These are phyloP conservation scores for Apis dorsata DNA, from an alignment of 1,140 invertebrate genomes.

Conservation along the genomic window DNA sequence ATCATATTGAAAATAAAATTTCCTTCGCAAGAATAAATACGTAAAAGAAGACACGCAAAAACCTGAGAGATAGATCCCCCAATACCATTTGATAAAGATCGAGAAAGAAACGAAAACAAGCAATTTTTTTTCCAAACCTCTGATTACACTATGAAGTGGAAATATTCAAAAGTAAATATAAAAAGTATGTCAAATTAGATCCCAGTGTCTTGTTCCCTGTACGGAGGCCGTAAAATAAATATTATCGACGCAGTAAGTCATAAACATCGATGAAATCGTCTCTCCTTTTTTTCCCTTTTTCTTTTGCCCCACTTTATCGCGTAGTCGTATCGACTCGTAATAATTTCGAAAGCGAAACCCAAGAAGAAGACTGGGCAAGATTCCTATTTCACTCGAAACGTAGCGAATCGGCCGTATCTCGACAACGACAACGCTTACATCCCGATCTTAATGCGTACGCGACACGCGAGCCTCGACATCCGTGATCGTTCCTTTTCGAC, in stretches of 20 bases:
- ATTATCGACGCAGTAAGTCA: not conserved
- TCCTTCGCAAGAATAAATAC: too few species aligned
- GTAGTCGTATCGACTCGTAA: constrained; percentile 1
- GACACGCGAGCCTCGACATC: constrained; percentile 64
- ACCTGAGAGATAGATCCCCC: not conserved
- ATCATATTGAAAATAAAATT: too few species aligned
- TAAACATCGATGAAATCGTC: constrained; percentile 26
- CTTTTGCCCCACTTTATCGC: not conserved
- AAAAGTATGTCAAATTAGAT: too few species aligned
- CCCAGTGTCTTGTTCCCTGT: too few species aligned
- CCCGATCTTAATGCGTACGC: constrained; percentile 61
- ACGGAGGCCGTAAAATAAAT: too few species aligned
- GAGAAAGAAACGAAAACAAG: too few species aligned
- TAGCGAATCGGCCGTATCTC: constrained; percentile 54
- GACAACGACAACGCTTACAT: constrained; percentile 57
- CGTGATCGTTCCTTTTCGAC: constrained; percentile 51
- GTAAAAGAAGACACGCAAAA: too few species aligned
- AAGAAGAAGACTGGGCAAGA: constrained; percentile 15
- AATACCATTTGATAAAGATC: too few species aligned
- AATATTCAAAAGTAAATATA: too few species aligned
- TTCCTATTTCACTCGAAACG: constrained; percentile 65
- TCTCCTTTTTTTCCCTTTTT: not conserved
- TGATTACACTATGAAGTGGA: too few species aligned
- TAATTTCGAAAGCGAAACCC: constrained; percentile 29
- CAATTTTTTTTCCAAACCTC: too few species aligned